phyloP scores from a whole-genome alignment of 30 jellyfish, hydroid and myxozoan genomes.

The Nemopilema nomurai region DNA sequence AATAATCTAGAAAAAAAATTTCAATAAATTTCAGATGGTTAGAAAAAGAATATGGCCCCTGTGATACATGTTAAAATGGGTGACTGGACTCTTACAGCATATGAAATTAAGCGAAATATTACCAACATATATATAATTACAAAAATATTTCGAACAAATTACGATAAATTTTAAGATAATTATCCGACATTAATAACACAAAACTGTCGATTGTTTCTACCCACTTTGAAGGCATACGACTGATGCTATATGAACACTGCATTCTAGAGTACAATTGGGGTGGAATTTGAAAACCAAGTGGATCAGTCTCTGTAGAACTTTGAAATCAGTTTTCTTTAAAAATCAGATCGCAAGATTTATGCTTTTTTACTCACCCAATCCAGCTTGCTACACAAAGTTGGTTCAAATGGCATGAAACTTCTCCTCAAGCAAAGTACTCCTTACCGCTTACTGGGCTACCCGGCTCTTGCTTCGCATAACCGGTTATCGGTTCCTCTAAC shows the following conservation, averaged over 20 bases:
- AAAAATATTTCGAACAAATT: neutral
- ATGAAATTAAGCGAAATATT: too few species aligned
- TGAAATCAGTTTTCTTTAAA: too few species aligned
- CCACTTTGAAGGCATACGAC: neutral
- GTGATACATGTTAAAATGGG: neutral
- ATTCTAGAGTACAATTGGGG: neutral
- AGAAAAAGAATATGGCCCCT: neutral
- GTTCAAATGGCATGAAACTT: neutral
- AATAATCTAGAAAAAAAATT: neutral
- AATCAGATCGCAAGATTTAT: neutral
- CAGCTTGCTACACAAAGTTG: neutral
- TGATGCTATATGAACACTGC: neutral
- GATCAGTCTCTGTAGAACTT: neutral
- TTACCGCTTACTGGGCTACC: conserved; percentile 70
- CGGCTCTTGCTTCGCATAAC: conserved; percentile 61
- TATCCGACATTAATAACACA: neutral
- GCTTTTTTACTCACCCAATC: neutral
- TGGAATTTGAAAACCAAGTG: neutral
- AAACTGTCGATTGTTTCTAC: neutral
- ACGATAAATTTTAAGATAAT: neutral
- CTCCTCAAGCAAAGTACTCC: conserved; percentile 55
- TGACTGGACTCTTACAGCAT: neutral
- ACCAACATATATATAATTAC: neutral
- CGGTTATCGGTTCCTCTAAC: conserved; percentile 76
- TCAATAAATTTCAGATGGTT: neutral